Evolutionary conservation across 2,113 vertebrate genomes (phyloP).

Genomic region (Hoplias malabaricus): DNA sequence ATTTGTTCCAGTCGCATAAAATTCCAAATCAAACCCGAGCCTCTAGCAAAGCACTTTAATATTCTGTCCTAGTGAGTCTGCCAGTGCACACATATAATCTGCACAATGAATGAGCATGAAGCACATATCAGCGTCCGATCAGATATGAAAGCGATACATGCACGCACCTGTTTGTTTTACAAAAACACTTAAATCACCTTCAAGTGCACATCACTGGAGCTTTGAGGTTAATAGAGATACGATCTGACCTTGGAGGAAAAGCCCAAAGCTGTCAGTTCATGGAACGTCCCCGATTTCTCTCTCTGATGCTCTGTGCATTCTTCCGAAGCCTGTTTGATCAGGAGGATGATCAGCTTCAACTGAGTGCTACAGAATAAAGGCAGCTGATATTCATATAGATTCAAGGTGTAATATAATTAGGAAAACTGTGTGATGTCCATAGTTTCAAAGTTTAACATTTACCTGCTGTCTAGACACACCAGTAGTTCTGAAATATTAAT

Average conservation of each 20-base stretch:
- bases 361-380: background rate
- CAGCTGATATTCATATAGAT: background rate
- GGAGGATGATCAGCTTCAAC: slow-evolving; percentile 27
- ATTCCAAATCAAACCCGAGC: slow-evolving; percentile 38
- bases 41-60: slow-evolving; percentile 45
- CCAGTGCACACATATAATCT: slow-evolving; percentile 30
- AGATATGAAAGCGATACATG: slow-evolving; percentile 42
- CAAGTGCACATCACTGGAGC: slow-evolving; percentile 21
- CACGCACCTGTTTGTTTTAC: slow-evolving; percentile 48
- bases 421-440: too few relatives aligned
- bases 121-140: slow-evolving; percentile 24
- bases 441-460: too few relatives aligned
- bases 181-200: slow-evolving; percentile 36
- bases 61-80: slow-evolving; percentile 18
- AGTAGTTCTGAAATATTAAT: too few relatives aligned
- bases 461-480: too few relatives aligned
- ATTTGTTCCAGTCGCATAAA: slow-evolving; percentile 42
- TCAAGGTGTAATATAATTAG: background rate
- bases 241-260: slow-evolving; percentile 19
- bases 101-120: slow-evolving; percentile 23
- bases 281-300: slow-evolving; percentile 56
- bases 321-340: slow-evolving; percentile 62
- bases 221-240: slow-evolving; percentile 37
- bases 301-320: slow-evolving; percentile 22
- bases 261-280: slow-evolving; percentile 46